Percentiles rank a stretch among this genome's conserved stretches.
Evolutionary conservation across 2,888 invertebrate genomes (phyloP).

Genomic region (Trypoxylon attenuatum): DNA sequence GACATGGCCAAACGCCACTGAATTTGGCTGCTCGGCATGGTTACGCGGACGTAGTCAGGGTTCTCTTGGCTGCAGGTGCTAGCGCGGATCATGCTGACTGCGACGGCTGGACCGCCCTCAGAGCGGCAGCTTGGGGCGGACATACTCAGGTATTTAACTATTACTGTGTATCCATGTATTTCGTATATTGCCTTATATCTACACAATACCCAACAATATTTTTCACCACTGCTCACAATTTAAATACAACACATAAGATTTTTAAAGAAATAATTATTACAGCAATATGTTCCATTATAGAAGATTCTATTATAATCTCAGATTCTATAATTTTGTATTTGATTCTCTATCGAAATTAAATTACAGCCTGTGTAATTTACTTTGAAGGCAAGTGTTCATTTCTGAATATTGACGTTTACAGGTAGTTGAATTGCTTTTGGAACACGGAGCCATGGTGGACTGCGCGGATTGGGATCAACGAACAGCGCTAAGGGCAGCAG

Average conservation of each 20-base stretch:
- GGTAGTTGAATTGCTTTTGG: slow-evolving; percentile 87
- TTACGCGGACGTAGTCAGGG: slow-evolving; percentile 82
- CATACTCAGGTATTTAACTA: slow-evolving; percentile 82
- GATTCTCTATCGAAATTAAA: no score
- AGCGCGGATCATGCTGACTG: slow-evolving; percentile 86
- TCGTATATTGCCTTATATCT: no score
- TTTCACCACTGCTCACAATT: no score
- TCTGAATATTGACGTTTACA: no score
- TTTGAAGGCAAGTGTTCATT: no score
- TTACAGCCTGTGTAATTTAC: no score
- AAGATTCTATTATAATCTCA: no score
- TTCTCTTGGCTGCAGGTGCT: slow-evolving; percentile 80
- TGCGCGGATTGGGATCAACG: slow-evolving; percentile 91
- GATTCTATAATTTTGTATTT: no score
- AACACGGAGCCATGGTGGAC: slow-evolving; percentile 88
- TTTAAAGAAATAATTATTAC: no score
- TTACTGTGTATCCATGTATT: no score
- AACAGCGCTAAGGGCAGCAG: slow-evolving; percentile 92
- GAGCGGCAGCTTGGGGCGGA: slow-evolving; percentile 97
- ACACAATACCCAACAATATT: neutral
- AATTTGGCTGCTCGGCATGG: slow-evolving; percentile 90
- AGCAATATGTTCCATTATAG: no score
- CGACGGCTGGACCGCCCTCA: slow-evolving; percentile 92
- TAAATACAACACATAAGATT: slow-evolving; percentile 2
- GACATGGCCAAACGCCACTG: slow-evolving; percentile 89